Evolutionary conservation across 2,797 vertebrate species (phyloP).

Genomic region (Avahi laniger): DNA sequence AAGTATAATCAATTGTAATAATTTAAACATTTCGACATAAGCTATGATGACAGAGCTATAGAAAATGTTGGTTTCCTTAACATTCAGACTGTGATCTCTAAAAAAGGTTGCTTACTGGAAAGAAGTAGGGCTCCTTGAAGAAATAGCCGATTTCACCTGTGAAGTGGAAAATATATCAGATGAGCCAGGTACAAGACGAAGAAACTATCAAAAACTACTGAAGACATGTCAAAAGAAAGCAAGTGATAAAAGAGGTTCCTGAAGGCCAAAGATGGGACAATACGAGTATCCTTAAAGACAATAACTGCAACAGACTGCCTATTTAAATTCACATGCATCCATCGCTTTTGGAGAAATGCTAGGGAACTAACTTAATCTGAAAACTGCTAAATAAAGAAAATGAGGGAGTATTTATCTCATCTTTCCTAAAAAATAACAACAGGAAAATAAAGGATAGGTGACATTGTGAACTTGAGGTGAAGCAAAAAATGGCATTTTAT

Average conservation of each 20-base stretch:
- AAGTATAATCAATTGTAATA: not conserved
- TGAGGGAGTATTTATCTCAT: not conserved
- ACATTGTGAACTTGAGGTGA: not conserved
- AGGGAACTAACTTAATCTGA: not conserved
- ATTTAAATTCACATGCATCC: not conserved
- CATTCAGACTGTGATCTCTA: not conserved
- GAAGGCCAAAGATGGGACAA: not conserved
- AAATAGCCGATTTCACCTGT: not conserved
- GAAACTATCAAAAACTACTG: not conserved
- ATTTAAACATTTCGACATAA: not conserved
- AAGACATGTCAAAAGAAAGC: not conserved
- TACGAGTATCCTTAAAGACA: not conserved
- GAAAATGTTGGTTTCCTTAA: not conserved
- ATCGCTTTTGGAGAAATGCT: not conserved
- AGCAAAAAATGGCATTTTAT: not conserved
- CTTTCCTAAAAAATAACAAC: not conserved
- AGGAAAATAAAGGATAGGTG: not conserved
- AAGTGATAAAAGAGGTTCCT: not conserved
- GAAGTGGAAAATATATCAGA: not conserved
- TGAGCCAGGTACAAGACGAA: not conserved
- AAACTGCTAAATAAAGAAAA: conserved; percentile 18
- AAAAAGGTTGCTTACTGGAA: not conserved
- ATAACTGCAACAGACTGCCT: not conserved
- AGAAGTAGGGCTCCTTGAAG: not conserved
- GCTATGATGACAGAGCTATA: not conserved